Base-by-base conservation (phyloP, 1,140 invertebrate genomes). In the Danaus plexippus region DNA sequence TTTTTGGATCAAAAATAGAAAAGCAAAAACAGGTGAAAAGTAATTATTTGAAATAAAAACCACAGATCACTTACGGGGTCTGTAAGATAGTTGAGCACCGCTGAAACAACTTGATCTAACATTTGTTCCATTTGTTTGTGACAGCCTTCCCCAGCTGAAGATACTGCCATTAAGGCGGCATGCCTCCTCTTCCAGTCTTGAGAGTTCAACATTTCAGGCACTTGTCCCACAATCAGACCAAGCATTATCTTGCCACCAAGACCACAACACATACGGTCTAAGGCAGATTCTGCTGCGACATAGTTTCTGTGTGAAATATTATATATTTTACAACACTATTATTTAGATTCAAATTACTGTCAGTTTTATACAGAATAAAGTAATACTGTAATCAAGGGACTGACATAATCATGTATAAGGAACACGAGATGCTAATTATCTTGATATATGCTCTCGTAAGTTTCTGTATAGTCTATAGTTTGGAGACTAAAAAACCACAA, bases 121-220 rank as follows among this genome's bases (percentile, higher is more conserved):
- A 98, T 92, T 44, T 91, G 87, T 84, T 98, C 96, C 98, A 99
- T 99, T 84, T 98, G 96, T 81, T 97, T 97, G 76, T 98, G 95
- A 74, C 97, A 99, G 11, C 98, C 98, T 89, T 99, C 98, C 0
- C 98, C 98, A 54, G 98, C 95, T 9, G 97, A 96, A 10, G 98
- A 99, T 15, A 99, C 94, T 5, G 98, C 98, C 97, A 99, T 99
- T 12, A 99, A 90, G 11, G 97, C 98, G 49, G 97, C 98, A 82
- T 99, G 96, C 18, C 98, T 89, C 61, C 93, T 92, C 68, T 93
- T 93, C 94, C 95, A 97, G 75, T 96, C 92, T 50, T 90, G 80
- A 69, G 93, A 94, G n/a, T 87, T 87, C 65, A 99, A 89, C 97
- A 99, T 98, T 15, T 89, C 85, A 7, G 97, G 95, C 54, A 97